These are phyloP conservation scores for Porites divaricata DNA, from an alignment of 92 coral and sea anemone genomes.

Conservation along the genomic window DNA sequence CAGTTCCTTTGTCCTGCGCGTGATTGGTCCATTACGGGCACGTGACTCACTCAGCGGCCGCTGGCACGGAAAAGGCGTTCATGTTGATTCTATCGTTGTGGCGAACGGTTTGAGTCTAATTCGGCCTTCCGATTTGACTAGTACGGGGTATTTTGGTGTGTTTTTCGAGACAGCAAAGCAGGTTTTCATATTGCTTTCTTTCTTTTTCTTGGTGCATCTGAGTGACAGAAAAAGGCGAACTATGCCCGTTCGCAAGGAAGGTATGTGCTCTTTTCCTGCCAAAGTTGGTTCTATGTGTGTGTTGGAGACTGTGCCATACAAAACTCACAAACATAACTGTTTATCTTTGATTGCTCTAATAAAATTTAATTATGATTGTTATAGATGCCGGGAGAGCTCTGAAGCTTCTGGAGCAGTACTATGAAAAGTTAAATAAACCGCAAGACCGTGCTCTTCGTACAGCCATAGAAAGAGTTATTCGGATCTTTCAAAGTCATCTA, in stretches of 20 bases:
- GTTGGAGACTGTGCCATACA: not conserved
- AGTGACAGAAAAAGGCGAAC: constrained; percentile 42
- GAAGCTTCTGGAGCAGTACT: constrained; percentile 91
- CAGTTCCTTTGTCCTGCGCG: constrained; percentile 24
- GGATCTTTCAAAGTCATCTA: constrained; percentile 95
- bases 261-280: constrained; percentile 58
- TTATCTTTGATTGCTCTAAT: constrained; percentile 20
- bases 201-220: constrained; percentile 3
- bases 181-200: constrained; percentile 15
- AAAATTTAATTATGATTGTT: constrained; percentile 38
- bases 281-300: not conserved
- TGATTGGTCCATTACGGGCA: constrained; percentile 71
- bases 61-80: constrained; percentile 96
- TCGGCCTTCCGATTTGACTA: constrained; percentile 22
- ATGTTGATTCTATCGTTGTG: constrained; percentile 51
- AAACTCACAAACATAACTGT: constrained; percentile 5
- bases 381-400: constrained; percentile 93
- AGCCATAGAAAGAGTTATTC: constrained; percentile 97
- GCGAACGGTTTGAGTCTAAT: constrained; percentile 15
- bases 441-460: constrained; percentile 95
- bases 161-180: not conserved
- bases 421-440: constrained; percentile 93
- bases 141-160: constrained; percentile 16
- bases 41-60: constrained; percentile 72
- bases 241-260: constrained; percentile 99